Conservation (phyloP, 1,140 invertebrate genomes). For the Oedothorax gibbosus region DNA sequence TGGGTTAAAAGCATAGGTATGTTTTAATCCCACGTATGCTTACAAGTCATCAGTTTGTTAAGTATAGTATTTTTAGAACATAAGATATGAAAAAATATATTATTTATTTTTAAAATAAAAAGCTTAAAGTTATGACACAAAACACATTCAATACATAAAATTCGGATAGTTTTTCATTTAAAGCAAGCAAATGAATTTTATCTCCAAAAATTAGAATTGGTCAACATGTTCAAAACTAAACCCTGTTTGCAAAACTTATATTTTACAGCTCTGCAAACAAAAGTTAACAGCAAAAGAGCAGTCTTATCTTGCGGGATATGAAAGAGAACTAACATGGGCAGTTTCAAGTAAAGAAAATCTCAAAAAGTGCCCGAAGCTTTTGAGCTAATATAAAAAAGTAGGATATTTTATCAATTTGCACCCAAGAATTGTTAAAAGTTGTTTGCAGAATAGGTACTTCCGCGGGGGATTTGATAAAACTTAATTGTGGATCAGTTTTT, state of each 20-base stretch:
- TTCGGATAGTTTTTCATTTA: too few species aligned
- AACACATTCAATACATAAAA: neutral
- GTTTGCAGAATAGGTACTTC: neutral
- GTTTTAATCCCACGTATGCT: too few species aligned
- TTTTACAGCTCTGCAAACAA: conserved; percentile 32
- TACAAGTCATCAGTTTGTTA: too few species aligned
- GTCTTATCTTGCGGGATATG: conserved; percentile 5
- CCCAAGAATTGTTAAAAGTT: neutral
- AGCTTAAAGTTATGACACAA: neutral
- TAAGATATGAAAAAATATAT: neutral
- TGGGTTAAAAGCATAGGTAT: too few species aligned
- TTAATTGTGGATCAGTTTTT: neutral
- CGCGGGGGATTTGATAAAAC: neutral
- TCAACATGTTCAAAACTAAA: neutral
- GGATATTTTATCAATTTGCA: conserved; percentile 10
- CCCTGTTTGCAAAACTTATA: neutral
- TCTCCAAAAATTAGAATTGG: neutral
- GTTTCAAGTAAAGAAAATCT: neutral
- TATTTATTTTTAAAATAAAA: neutral
- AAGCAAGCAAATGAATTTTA: neutral
- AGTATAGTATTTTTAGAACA: too few species aligned
- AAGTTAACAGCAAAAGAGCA: neutral
- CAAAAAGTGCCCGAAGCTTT: neutral
- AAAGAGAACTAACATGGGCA: neutral
- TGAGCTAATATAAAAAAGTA: neutral